phyloP scores from a whole-genome alignment of 2,113 vertebrate genomes.

The Synchiropus splendidus region DNA sequence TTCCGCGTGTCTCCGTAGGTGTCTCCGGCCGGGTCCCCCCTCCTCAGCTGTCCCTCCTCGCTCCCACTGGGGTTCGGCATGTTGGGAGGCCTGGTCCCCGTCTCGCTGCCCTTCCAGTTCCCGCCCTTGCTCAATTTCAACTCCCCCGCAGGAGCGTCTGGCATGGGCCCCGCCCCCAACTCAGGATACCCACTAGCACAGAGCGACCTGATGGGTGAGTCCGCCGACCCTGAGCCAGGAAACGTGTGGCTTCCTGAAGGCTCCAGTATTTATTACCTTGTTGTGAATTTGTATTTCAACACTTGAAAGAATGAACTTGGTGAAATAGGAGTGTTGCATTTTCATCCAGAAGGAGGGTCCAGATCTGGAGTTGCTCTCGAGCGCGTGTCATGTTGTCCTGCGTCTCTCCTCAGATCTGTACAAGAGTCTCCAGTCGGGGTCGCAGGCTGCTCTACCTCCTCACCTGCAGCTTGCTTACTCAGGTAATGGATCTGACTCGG shows the following conservation, averaged over 20 bases:
- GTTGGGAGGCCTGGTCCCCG: conserved; percentile 92
- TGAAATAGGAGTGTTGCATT: no score
- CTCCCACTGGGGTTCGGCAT: conserved; percentile 92
- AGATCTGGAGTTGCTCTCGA: no score
- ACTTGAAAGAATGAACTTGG: no score
- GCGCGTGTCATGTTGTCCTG: no score
- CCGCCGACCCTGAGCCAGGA: no score
- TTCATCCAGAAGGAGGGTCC: no score
- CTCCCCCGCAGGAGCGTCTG: conserved; percentile 62
- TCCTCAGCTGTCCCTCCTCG: conserved; percentile 78
- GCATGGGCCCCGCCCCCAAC: conserved; percentile 55
- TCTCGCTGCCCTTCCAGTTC: conserved; percentile 96
- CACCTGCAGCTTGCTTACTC: conserved; percentile 90
- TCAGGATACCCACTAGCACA: conserved; percentile 70
- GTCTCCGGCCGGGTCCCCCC: conserved; percentile 70
- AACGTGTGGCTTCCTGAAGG: no score
- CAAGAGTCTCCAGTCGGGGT: conserved; percentile 95
- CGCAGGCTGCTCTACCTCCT: conserved; percentile 88
- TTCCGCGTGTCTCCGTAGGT: conserved; percentile 63
- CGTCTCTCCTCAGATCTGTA: conserved; percentile 81
- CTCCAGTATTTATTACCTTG: no score
- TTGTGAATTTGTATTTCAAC: no score
- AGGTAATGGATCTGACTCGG: no score
- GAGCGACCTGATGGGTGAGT: conserved; percentile 64
- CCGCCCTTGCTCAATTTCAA: conserved; percentile 85